Evolutionary conservation across 1,140 invertebrate species (phyloP), one percentile per base, ranked within the genome.

Genomic region (Drosophila eugracilis): DNA sequence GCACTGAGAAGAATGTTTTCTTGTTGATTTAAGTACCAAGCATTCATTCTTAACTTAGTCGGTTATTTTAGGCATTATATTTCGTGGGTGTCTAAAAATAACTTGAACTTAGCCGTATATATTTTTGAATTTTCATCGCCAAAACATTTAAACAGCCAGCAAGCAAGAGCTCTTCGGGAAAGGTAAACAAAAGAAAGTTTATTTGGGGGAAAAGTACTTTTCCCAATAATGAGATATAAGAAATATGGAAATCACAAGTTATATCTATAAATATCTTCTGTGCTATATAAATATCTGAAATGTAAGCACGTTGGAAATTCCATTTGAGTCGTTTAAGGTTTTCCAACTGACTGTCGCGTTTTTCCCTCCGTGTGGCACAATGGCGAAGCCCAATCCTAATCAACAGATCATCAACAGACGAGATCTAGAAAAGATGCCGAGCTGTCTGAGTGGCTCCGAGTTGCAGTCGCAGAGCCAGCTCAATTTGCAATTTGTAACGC

Each of bases 401-500:
- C 65, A 67, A 36, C 45, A 30, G 60, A 67, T 54, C n/a, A n/a
- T n/a, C n/a, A n/a, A n/a, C n/a, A 75, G 52, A 41, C 49, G 34
- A 36, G 71, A 66, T 63, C 59, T 57, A 28, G 47, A 30, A 34
- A 45, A 50, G 67, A 50, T 72, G 69, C 67, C 67, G 19, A 0
- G 22, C 26, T 60, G 69, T 72, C 70, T 73, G 48, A 53, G 52
- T 36, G 48, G 17, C 36, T 28, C 21, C 30, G 36, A 26, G 66
- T 21, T 62, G 41, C 47, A 37, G 24, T 63, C 42, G 48, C 60
- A 44, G 15, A 28, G 52, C 32, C 54, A 49, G 41, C 74, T 62
- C 62, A 79, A 74, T 79, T 78, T 78, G 60, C 41, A 78, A 77
- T 65, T 58, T 66, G 52, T 54, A 59, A 37, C 44, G 41, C 70